Evolutionary conservation across 2,888 invertebrate species (phyloP).

Genomic region (Carabus problematicus): DNA sequence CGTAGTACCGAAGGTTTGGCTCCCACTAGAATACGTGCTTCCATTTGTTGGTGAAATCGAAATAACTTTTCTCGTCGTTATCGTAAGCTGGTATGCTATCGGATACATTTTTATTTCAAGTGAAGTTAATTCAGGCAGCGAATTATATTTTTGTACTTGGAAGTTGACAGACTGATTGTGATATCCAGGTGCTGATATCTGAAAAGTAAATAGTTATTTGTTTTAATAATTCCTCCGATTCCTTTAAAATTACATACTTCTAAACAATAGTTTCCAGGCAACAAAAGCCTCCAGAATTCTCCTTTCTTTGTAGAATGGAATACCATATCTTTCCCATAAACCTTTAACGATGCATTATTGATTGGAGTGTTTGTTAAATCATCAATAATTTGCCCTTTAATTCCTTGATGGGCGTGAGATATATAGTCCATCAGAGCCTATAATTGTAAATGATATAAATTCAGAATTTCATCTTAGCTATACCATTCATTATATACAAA

Average conservation of each 20-base stretch:
- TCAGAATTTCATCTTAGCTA: too few relatives aligned
- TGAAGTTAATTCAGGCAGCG: constrained; percentile 28
- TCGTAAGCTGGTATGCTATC: not conserved
- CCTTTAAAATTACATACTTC: constrained; percentile 54
- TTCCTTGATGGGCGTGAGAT: constrained; percentile 65
- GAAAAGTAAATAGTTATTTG: constrained; percentile 28
- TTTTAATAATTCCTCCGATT: not conserved
- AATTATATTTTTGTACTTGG: constrained; percentile 23
- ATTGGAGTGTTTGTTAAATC: constrained; percentile 60
- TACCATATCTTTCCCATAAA: constrained; percentile 65
- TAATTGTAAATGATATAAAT: constrained; percentile 9
- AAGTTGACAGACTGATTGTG: constrained; percentile 39
- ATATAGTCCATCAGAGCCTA: constrained; percentile 64
- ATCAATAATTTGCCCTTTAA: constrained; percentile 66
- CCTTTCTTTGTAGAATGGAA: constrained; percentile 66
- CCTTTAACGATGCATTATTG: constrained; percentile 61
- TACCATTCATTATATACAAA: constrained; percentile 55
- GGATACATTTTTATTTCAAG: constrained; percentile 36
- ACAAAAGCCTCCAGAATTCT: constrained; percentile 70
- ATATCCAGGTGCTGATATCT: constrained; percentile 48
- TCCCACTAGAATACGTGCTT: not conserved
- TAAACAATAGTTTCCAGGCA: constrained; percentile 67
- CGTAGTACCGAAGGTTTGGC: too few relatives aligned
- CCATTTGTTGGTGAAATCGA: constrained; percentile 10
- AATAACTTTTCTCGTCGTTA: not conserved